These are phyloP conservation scores for Tachysurus fulvidraco DNA, from an alignment of 2,113 vertebrate genomes.

Conservation along the genomic window DNA sequence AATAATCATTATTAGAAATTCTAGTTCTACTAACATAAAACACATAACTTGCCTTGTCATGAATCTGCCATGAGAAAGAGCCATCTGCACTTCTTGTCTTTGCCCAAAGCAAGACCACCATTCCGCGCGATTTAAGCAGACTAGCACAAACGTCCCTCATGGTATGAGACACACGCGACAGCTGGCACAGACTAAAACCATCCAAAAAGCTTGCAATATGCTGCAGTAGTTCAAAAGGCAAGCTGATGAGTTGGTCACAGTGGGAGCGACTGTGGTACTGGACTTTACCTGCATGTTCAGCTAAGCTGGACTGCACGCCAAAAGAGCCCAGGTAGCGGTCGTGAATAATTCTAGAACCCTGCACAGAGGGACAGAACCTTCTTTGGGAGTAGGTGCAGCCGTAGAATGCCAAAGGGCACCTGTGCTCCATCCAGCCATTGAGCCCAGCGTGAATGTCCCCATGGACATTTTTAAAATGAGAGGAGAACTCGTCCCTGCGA, in stretches of 20 bases:
- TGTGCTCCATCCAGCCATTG: constrained; percentile 99
- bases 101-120: constrained; percentile 95
- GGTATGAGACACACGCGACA: constrained; percentile 88
- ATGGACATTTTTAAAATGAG: constrained; percentile 98
- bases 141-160: constrained; percentile 96
- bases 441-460: constrained; percentile 98
- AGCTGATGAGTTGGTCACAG: constrained; percentile 85
- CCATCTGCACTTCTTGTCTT: constrained; percentile 82
- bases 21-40: neutral
- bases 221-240: constrained; percentile 93
- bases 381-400: constrained; percentile 96
- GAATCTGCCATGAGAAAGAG: constrained; percentile 90
- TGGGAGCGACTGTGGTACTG: constrained; percentile 64
- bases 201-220: constrained; percentile 94
- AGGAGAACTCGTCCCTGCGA: constrained; percentile 94
- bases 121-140: constrained; percentile 91
- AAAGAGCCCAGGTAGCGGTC: constrained; percentile 94
- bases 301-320: constrained; percentile 86
- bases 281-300: constrained; percentile 71
- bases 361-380: constrained; percentile 93
- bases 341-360: constrained; percentile 93
- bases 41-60: constrained; percentile 84
- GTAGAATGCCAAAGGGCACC: constrained; percentile 96
- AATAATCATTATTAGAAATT: neutral
- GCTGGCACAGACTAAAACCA: constrained; percentile 94